Evolutionary conservation across 2,888 invertebrate species (phyloP).

Genomic region (Amiota mariae): DNA sequence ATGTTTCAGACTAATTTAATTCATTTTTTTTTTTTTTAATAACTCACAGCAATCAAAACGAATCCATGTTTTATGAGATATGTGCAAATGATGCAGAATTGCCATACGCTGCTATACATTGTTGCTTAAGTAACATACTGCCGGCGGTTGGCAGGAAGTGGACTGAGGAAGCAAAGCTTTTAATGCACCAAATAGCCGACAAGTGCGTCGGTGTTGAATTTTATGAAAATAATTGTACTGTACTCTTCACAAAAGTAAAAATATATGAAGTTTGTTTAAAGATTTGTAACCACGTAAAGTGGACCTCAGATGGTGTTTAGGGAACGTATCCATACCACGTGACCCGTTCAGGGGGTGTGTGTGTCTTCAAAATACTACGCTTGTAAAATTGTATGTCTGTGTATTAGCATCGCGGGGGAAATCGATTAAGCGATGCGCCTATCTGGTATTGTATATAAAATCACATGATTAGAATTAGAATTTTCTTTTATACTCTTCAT

Average conservation of each 20-base stretch:
- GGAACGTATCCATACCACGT: no score
- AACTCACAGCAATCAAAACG: conserved; percentile 41
- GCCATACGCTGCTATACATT: conserved; percentile 77
- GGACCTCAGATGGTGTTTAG: no score
- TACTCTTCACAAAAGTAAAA: not conserved
- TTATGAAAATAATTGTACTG: not conserved
- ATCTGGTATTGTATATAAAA: no score
- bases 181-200: conserved; percentile 78
- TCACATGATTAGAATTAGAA: no score
- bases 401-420: no score
- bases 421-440: no score
- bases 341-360: no score
- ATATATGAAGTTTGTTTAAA: no score
- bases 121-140: conserved; percentile 76
- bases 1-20: not conserved
- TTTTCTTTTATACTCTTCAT: no score
- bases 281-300: no score
- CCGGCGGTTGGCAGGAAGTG: conserved; percentile 75
- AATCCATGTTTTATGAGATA: conserved; percentile 75
- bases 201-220: conserved; percentile 73
- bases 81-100: conserved; percentile 73
- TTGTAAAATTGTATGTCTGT: no score
- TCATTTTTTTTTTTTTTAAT: conserved; percentile 17
- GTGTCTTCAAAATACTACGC: no score
- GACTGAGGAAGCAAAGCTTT: conserved; percentile 75